Percentiles rank a stretch among this genome's conserved stretches.
Evolutionary conservation across 2,113 vertebrate species (phyloP).

Genomic region (Gymnobelideus leadbeateri): DNA sequence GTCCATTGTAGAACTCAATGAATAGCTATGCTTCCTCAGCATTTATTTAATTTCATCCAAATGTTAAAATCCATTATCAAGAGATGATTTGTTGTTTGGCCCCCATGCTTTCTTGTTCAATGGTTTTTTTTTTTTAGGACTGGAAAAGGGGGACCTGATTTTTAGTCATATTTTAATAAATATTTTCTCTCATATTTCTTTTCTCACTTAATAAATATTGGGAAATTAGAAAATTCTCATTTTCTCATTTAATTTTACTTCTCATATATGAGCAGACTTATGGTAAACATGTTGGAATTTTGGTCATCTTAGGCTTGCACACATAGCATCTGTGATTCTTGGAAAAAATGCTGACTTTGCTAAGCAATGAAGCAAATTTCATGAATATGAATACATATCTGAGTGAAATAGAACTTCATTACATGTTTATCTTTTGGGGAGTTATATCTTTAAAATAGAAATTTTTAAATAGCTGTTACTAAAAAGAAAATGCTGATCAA

Average conservation of each 20-base stretch:
- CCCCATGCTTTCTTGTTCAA: not conserved
- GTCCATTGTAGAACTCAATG: not conserved
- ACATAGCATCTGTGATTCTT: not conserved
- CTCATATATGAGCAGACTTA: not conserved
- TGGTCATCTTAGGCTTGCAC: not conserved
- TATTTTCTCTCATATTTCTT: not conserved
- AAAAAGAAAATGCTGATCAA: not conserved
- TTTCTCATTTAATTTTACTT: not conserved
- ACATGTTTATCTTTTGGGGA: not conserved
- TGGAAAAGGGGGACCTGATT: not conserved
- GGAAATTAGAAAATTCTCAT: not conserved
- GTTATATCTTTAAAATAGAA: not conserved
- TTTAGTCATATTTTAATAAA: not conserved
- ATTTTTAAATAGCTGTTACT: not conserved
- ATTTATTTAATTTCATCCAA: not conserved
- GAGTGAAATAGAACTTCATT: not conserved
- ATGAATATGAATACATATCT: not conserved
- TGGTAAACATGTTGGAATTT: not conserved
- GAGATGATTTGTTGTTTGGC: not conserved
- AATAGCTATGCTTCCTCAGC: not conserved
- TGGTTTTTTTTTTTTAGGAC: not conserved
- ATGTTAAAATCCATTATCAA: not conserved
- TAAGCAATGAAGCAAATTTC: not conserved
- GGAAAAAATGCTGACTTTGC: not conserved
- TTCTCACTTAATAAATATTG: not conserved